Evolutionary conservation across 2,888 invertebrate species (phyloP), one percentile per base, ranked within the genome.

Genomic region (Coleophora deauratella): DNA sequence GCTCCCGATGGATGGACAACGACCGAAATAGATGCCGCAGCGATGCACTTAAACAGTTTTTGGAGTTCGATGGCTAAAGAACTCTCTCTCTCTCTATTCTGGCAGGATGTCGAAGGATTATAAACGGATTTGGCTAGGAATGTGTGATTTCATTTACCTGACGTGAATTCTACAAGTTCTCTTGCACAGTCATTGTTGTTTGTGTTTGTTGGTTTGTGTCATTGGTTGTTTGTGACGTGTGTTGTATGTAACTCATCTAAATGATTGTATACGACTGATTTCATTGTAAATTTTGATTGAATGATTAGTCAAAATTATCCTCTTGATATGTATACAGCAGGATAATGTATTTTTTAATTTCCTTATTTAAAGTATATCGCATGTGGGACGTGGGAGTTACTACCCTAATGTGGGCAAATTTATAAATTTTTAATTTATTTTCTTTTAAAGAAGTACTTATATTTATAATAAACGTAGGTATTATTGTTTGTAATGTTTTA

Each of bases 1-100:
- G 59, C 61, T 68, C 80, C 79, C 77, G 72, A 70, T 74, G 68
- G 67, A 77, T 69, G 75, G 77, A 75, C 73, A 69, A 54, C 68
- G 71, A 72, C 81, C 67, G 66, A 82, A 84, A 84, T 84, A 84
- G 80, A 77, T 64, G 55, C 66, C 60, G 59, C 66, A 58, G 63
- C 59, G 54, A 58, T 21, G 6, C 21, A 21, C 21, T 21, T n/a
- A 6, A 21, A 21, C 72, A 72, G 72, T 72, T 77, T 78, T 73
- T 57, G 72, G 71, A 60, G 62, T 70, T 72, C 67, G 62, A 71
- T 72, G 57, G 65, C 61, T 45, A 42, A 49, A 55, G 47, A 57
- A 53, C 58, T 66, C 58, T 57, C 21, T 21, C 58, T 66, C 58
- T 57, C 21, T 21, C 3, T 21, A 21, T 21, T 21, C 21, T 59